Conservation (phyloP, 1,140 invertebrate genomes). For the Lasaia peninsularis region DNA sequence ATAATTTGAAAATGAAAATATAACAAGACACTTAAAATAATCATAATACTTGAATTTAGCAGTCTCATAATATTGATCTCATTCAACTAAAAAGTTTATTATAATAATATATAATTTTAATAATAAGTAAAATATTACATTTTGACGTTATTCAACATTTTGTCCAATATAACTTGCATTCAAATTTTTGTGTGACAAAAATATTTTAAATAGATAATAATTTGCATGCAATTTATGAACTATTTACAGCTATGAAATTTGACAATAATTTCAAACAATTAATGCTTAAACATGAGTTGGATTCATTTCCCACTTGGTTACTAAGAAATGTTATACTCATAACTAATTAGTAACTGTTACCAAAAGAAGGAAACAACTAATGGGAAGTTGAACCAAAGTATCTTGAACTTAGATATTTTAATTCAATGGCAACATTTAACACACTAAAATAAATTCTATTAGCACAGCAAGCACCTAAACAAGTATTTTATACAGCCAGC, state of each 20-base stretch:
- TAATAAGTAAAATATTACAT: background rate
- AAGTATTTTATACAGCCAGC: slow-evolving; percentile 43
- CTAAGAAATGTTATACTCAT: background rate
- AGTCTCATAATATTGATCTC: slow-evolving; percentile 26
- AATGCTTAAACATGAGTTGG: too few species aligned
- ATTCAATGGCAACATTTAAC: background rate
- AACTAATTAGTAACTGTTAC: background rate
- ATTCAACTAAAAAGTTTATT: background rate
- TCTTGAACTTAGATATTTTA: background rate
- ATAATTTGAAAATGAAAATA: background rate
- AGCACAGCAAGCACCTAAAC: slow-evolving; percentile 49
- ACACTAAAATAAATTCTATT: slow-evolving; percentile 19
- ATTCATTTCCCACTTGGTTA: too few species aligned
- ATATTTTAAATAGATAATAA: background rate
- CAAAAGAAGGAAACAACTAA: background rate
- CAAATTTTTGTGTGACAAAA: background rate
- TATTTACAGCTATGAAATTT: background rate
- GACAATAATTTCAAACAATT: background rate
- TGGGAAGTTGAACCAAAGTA: background rate
- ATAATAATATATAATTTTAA: background rate
- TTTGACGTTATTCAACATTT: background rate
- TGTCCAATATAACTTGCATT: background rate
- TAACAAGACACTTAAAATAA: background rate
- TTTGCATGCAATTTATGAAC: background rate
- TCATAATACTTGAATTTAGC: slow-evolving; percentile 28